Evolutionary conservation across 2,888 invertebrate genomes (phyloP).

Genomic region (Meandrusa payeni): DNA sequence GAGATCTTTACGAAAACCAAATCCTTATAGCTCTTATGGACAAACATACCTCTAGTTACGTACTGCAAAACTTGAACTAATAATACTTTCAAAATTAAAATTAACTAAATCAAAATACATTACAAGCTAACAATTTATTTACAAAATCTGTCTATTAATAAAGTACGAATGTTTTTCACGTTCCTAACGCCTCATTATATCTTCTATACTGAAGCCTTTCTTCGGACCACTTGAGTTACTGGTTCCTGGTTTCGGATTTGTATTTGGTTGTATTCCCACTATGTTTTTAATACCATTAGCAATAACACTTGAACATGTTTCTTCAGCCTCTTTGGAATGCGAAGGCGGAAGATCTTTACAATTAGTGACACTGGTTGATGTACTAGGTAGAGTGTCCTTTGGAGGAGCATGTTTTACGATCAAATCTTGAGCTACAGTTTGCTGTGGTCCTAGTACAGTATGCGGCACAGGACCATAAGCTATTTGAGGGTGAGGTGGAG

Average conservation of each 20-base stretch:
- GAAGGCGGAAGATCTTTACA: slow-evolving; percentile 52
- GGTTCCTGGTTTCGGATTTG: slow-evolving; percentile 74
- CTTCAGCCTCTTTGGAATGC: slow-evolving; percentile 48
- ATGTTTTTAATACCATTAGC: slow-evolving; percentile 75
- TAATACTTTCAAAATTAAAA: slow-evolving; percentile 60
- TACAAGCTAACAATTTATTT: slow-evolving; percentile 29
- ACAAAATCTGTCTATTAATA: slow-evolving; percentile 32
- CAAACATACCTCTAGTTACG: slow-evolving; percentile 62
- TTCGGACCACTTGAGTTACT: slow-evolving; percentile 84
- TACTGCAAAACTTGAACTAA: slow-evolving; percentile 55
- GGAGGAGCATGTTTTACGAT: slow-evolving; percentile 77
- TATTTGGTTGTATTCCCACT: slow-evolving; percentile 71
- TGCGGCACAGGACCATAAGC: slow-evolving; percentile 62
- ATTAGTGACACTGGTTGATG: slow-evolving; percentile 62
- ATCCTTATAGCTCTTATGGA: slow-evolving; percentile 68
- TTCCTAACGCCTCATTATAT: slow-evolving; percentile 91
- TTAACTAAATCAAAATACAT: slow-evolving; percentile 10
- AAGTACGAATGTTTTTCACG: slow-evolving; percentile 27
- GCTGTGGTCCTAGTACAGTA: slow-evolving; percentile 66
- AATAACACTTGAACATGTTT: slow-evolving; percentile 59
- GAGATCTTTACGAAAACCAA: slow-evolving; percentile 81
- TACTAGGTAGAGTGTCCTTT: slow-evolving; percentile 62
- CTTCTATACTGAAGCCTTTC: slow-evolving; percentile 94
- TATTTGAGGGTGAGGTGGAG: slow-evolving; percentile 70
- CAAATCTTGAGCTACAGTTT: slow-evolving; percentile 75